These are phyloP conservation scores for Antrozous pallidus DNA, from an alignment of 2,797 vertebrate genomes.

Conservation along the genomic window DNA sequence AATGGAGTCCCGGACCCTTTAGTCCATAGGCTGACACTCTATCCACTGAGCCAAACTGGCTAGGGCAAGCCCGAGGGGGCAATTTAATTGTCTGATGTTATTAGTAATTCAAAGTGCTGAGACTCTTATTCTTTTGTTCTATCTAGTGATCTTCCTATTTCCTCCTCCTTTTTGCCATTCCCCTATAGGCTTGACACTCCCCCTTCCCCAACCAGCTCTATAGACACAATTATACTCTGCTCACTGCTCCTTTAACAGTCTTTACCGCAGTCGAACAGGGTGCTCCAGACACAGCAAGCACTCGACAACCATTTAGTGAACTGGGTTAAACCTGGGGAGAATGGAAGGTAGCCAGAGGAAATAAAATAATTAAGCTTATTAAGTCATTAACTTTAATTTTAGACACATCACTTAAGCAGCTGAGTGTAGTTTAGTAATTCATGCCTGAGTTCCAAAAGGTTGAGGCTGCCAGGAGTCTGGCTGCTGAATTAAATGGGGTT, in stretches of 20 bases:
- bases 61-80: neutral
- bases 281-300: neutral
- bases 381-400: conserved; percentile 63
- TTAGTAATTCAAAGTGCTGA: neutral
- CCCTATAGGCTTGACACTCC: accelerated
- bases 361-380: conserved; percentile 50
- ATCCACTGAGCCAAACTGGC: too few relatives aligned
- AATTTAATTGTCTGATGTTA: neutral
- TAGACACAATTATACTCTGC: neutral
- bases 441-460: conserved; percentile 23
- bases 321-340: conserved; percentile 4
- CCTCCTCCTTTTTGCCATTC: neutral
- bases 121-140: neutral
- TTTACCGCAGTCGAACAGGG: neutral
- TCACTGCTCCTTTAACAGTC: neutral
- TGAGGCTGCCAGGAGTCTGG: conserved; percentile 13
- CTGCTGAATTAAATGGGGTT: neutral
- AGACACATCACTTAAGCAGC: conserved; percentile 22
- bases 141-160: neutral
- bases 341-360: conserved; percentile 52
- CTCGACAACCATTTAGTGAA: neutral
- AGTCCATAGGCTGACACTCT: too few relatives aligned
- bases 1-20: too few relatives aligned
- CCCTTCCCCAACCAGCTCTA: accelerated
- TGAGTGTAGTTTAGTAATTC: conserved; percentile 15